Conservation (phyloP, 1,140 invertebrate species). For the Mamestra configurata region DNA sequence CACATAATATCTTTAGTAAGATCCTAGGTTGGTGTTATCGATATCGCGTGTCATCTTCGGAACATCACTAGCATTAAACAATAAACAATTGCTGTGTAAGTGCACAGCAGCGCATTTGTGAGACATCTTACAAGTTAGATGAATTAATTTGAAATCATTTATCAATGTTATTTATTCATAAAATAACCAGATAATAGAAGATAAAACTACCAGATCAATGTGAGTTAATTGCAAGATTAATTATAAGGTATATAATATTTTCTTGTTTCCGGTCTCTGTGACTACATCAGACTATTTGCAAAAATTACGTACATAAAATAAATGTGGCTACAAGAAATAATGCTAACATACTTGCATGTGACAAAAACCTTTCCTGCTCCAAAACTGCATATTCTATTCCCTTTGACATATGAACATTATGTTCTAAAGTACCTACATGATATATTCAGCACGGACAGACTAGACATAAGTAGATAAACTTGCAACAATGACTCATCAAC, state of each 20-base stretch:
- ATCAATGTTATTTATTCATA: background rate
- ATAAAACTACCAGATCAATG: too few species aligned
- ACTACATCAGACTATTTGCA: background rate
- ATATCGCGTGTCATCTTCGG: background rate
- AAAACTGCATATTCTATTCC: too few species aligned
- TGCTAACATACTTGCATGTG: background rate
- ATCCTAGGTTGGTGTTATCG: background rate
- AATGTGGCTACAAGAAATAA: background rate
- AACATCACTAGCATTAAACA: background rate
- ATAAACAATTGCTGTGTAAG: background rate
- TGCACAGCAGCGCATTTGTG: background rate
- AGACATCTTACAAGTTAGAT: background rate
- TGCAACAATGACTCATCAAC: conserved; percentile 18
- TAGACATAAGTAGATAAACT: background rate
- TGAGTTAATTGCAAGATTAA: too few species aligned
- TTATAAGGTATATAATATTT: too few species aligned
- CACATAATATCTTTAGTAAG: background rate
- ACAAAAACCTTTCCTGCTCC: background rate
- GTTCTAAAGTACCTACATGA: background rate
- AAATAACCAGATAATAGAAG: too few species aligned
- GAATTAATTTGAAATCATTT: conserved; percentile 6
- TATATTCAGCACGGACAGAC: background rate
- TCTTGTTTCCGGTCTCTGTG: background rate
- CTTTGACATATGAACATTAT: background rate
- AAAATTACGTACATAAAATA: conserved; percentile 7